Conservation (phyloP, 2,888 invertebrate species). For the Mythimna loreyi region DNA sequence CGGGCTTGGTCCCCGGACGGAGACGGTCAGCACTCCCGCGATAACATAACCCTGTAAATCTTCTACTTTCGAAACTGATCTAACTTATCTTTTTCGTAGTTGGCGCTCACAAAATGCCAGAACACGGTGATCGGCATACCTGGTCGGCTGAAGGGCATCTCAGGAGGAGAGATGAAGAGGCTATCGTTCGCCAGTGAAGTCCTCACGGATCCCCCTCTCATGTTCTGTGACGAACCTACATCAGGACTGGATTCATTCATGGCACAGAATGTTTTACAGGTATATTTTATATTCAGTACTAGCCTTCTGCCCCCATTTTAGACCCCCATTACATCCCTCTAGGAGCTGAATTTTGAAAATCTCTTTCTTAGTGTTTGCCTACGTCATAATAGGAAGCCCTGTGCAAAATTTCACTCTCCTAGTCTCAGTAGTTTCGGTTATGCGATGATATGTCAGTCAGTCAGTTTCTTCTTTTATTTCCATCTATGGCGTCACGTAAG, state of each 20-base stretch:
- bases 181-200: conserved; percentile 99
- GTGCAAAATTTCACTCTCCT: no score
- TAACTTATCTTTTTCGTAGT: conserved; percentile 38
- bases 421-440: no score
- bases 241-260: conserved; percentile 99
- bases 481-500: no score
- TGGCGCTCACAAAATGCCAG: conserved; percentile 97
- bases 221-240: conserved; percentile 99
- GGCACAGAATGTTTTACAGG: conserved; percentile 98
- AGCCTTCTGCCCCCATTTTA: no score
- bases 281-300: conserved; percentile 81
- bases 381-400: no score
- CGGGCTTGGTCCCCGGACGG: no score
- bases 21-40: no score
- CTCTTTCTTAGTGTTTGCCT: no score
- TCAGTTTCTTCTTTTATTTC: no score
- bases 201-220: conserved; percentile 97
- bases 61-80: neutral
- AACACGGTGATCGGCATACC: conserved; percentile 97
- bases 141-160: conserved; percentile 97
- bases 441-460: no score
- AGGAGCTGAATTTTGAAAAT: no score
- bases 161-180: conserved; percentile 98
- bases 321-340: no score
- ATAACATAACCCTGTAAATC: neutral